A percentile compares a stretch with the other conserved stretches of the same genome.
These are phyloP conservation scores for Diaperis boleti DNA, from an alignment of 2,888 invertebrate species.

Conservation along the genomic window DNA sequence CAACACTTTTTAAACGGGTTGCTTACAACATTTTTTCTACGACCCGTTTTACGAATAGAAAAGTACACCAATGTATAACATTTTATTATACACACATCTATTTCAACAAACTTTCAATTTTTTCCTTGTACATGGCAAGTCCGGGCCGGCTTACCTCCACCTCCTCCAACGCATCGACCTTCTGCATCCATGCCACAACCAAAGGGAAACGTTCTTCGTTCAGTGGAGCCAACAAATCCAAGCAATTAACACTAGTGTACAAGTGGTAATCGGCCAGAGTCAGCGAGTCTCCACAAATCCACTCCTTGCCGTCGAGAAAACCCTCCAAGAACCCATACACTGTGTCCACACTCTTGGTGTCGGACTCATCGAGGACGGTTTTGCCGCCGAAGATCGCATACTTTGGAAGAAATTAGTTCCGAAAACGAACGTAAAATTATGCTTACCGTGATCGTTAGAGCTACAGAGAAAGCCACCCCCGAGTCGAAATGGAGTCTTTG, in stretches of 20 bases:
- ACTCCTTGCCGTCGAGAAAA: conserved; percentile 8
- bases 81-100: too few relatives aligned
- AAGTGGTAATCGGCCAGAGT: not conserved
- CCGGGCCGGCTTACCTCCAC: not conserved
- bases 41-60: too few relatives aligned
- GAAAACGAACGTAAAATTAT: too few relatives aligned
- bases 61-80: too few relatives aligned
- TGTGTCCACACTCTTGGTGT: not conserved
- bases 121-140: too few relatives aligned
- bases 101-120: too few relatives aligned
- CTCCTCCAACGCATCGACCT: not conserved
- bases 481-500: conserved; percentile 69
- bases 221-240: not conserved
- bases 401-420: too few relatives aligned
- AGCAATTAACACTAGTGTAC: not conserved
- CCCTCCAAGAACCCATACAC: not conserved
- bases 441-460: too few relatives aligned
- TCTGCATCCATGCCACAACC: not conserved
- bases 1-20: too few relatives aligned
- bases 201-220: not conserved
- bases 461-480: too few relatives aligned
- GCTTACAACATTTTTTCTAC: too few relatives aligned
- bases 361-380: not conserved
- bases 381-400: not conserved
- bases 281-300: not conserved